Base-by-base conservation (phyloP, 2,888 invertebrate species). In the Phalera bucephala region DNA sequence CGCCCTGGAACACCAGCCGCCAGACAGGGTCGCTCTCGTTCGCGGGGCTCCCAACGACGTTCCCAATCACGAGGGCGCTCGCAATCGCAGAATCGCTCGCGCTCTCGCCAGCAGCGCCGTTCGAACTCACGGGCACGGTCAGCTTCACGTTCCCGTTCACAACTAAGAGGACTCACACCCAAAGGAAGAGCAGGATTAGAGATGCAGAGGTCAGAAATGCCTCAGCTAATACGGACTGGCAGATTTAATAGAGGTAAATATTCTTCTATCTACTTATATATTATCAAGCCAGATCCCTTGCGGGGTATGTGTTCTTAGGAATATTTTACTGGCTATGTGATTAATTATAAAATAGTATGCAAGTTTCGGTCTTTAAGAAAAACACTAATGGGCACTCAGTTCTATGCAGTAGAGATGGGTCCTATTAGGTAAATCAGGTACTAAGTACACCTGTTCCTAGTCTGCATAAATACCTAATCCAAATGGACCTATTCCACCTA, bases 181-280 rank as follows among this genome's bases (percentile, higher is more conserved):
- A 85, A 79, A 61, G 83, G 81, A 6, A 69, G 87, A 59, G 86
- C 83, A 28, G 87, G 85, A 20, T 57, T 87, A 29, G 84, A 86
- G 56, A 67, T 74, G 21, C 62, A 62, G 29, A 42, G 59, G 10
- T 48, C 48, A 35, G 60, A 67, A 23, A 76, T 85, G 76, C 85
- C 85, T 10, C 60, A 64, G 7, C 56, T 82, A 31, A 47, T 77
- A 8, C 64, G 74, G 40, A 64, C 57, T 29, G 78, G 77, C 21
- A 67, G 74, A 57, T 66, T 64, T 40, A 68, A 64, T 39, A 63
- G 74, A 65, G 73, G 71, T 62, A 42, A 30, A 7, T 25, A 25
- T 7, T 6, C 3, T 25, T 10, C 8, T 15, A n/a, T 13, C 20
- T 17, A n/a, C 17, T 17, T 3, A 17, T 5, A 17, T 17, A 17